phyloP scores from a whole-genome alignment of 1,140 invertebrate genomes.

The Drosophila subobscura region DNA sequence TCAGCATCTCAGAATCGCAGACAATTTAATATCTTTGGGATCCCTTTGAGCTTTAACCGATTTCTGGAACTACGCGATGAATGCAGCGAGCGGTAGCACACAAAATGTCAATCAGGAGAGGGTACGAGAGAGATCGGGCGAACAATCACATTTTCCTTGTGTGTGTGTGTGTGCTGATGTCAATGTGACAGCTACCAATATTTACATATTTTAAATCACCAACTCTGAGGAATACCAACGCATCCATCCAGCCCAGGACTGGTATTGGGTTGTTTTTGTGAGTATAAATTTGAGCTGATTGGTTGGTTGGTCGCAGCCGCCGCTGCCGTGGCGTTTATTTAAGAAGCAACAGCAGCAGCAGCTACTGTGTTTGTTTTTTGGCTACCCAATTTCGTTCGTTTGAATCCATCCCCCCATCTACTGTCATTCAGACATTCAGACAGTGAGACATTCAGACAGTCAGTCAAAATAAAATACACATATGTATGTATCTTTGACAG shows the following conservation, averaged over 20 bases:
- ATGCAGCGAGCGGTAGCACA: conserved; percentile 56
- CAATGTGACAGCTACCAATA: conserved; percentile 80
- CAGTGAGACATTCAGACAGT: conserved; percentile 29
- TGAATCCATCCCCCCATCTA: conserved; percentile 50
- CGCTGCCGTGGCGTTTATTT: conserved; percentile 59
- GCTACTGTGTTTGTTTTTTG: conserved; percentile 79
- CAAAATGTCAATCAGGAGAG: conserved; percentile 73
- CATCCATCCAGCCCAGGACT: conserved; percentile 4
- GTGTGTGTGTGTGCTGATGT: conserved; percentile 39
- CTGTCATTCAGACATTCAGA: conserved; percentile 27
- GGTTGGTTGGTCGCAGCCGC: conserved; percentile 29
- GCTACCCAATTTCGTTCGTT: conserved; percentile 57
- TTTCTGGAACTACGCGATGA: conserved; percentile 15
- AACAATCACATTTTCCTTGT: conserved; percentile 78
- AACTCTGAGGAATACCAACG: conserved; percentile 24
- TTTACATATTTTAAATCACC: conserved; percentile 77
- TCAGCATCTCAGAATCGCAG: conserved; percentile 55
- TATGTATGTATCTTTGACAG: conserved; percentile 82
- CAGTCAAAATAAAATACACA: conserved; percentile 76
- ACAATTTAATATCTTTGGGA: conserved; percentile 79
- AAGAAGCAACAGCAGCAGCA: conserved; percentile 42
- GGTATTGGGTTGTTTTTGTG: conserved; percentile 11
- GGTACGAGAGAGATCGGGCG: not conserved
- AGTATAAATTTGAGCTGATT: conserved; percentile 33
- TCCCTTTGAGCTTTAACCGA: conserved; percentile 56